phyloP scores from a whole-genome alignment of 2,888 invertebrate genomes.

The Ectemnius cavifrons region DNA sequence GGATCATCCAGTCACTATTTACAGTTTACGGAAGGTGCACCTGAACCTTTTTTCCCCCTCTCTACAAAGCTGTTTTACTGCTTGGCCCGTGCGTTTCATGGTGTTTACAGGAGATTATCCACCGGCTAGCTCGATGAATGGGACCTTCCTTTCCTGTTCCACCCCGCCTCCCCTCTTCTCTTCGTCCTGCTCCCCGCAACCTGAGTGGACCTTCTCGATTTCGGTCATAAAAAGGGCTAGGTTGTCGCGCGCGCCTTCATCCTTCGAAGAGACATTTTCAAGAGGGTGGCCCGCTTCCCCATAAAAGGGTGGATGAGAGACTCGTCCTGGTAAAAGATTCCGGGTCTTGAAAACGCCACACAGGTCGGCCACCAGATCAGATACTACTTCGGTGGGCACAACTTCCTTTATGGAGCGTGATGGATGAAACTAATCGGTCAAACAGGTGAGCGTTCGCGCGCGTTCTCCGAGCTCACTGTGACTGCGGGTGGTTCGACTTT shows the following conservation, averaged over 20 bases:
- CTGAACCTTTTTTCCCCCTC: not conserved
- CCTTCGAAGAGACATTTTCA: not conserved
- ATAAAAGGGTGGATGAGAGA: constrained; percentile 40
- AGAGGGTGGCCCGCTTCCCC: constrained; percentile 33
- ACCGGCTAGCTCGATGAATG: too few species aligned
- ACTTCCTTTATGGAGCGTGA: constrained; percentile 58
- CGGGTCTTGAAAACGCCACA: constrained; percentile 58
- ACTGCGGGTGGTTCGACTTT: constrained; percentile 52
- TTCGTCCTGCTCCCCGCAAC: too few species aligned
- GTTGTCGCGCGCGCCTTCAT: constrained; percentile 50
- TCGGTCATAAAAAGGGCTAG: constrained; percentile 47
- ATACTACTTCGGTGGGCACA: constrained; percentile 53
- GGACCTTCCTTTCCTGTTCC: too few species aligned
- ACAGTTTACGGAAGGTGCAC: too few species aligned
- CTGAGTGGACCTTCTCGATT: constrained; percentile 40
- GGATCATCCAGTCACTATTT: too few species aligned
- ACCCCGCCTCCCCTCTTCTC: too few species aligned
- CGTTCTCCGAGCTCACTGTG: constrained; percentile 31
- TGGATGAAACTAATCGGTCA: constrained; percentile 71
- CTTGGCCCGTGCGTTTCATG: constrained; percentile 32
- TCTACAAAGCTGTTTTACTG: constrained; percentile 44
- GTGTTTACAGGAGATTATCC: constrained; percentile 52
- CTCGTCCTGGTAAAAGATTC: constrained; percentile 27
- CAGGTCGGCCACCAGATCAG: constrained; percentile 64
- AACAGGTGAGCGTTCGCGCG: constrained; percentile 48